Conservation (phyloP, 2,888 invertebrate genomes). For the Amiota mariae region DNA sequence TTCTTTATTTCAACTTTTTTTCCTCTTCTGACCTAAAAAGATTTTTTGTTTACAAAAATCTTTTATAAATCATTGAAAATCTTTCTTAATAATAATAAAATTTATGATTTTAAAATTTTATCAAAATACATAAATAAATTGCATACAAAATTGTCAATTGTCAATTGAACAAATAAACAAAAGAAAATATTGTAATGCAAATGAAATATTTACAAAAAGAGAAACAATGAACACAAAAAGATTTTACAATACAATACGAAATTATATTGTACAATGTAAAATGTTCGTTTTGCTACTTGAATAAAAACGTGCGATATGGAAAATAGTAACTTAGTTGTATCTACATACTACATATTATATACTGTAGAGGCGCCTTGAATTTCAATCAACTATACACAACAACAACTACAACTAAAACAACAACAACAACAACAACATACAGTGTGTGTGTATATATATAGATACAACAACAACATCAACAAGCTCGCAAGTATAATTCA, state of each 20-base stretch:
- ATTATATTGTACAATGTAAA: conserved; percentile 41
- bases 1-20: no score
- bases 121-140: background rate
- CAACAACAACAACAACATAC: conserved; percentile 27
- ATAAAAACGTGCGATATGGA: conserved; percentile 4
- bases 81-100: no score
- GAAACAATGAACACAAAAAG: no score
- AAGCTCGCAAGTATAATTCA: conserved; percentile 9
- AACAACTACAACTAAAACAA: no score
- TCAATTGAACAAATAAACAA: conserved; percentile 23
- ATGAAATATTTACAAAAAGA: background rate
- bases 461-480: conserved; percentile 47
- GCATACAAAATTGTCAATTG: background rate
- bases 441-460: no score
- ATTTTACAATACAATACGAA: conserved; percentile 18
- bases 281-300: conserved; percentile 18
- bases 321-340: background rate
- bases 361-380: conserved; percentile 50
- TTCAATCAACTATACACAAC: conserved; percentile 60
- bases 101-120: no score
- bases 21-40: no score
- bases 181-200: conserved; percentile 15
- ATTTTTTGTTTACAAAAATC: no score
- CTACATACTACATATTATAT: conserved; percentile 16
- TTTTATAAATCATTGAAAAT: no score